Evolutionary conservation across 2,797 vertebrate genomes (phyloP).

Genomic region (Acropternis orthonyx): DNA sequence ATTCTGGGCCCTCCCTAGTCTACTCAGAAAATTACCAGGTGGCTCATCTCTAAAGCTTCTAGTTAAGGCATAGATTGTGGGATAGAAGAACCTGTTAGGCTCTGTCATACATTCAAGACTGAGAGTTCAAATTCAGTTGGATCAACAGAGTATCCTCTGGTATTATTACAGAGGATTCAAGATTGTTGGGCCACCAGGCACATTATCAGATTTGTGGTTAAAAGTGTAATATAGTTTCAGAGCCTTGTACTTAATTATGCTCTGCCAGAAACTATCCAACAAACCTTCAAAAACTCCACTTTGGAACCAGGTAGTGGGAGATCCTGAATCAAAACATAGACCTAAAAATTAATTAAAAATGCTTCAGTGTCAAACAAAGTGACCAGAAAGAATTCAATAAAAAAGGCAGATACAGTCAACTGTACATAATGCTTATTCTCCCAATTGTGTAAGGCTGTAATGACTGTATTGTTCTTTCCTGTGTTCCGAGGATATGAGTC

Average conservation of each 20-base stretch:
- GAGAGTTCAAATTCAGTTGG: neutral
- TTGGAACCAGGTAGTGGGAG: neutral
- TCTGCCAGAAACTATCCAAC: neutral
- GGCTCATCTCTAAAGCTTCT: neutral
- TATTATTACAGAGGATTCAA: neutral
- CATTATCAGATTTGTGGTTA: neutral
- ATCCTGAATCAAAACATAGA: neutral
- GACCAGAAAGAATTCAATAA: neutral
- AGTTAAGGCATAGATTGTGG: neutral
- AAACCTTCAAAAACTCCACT: neutral
- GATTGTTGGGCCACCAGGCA: neutral
- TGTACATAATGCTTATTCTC: neutral
- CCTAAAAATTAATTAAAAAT: neutral
- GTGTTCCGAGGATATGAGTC: neutral
- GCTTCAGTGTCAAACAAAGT: neutral
- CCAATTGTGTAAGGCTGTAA: neutral
- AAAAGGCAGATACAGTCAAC: neutral
- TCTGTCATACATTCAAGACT: neutral
- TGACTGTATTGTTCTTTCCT: accelerated
- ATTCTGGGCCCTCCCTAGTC: neutral
- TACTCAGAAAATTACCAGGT: neutral
- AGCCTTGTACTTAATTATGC: neutral
- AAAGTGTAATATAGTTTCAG: neutral
- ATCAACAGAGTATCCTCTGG: neutral
- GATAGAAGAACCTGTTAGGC: neutral